Percentiles rank a stretch among this genome's conserved stretches.
Evolutionary conservation across 1,140 invertebrate genomes (phyloP).

Genomic region (Heliconius eleuchia): DNA sequence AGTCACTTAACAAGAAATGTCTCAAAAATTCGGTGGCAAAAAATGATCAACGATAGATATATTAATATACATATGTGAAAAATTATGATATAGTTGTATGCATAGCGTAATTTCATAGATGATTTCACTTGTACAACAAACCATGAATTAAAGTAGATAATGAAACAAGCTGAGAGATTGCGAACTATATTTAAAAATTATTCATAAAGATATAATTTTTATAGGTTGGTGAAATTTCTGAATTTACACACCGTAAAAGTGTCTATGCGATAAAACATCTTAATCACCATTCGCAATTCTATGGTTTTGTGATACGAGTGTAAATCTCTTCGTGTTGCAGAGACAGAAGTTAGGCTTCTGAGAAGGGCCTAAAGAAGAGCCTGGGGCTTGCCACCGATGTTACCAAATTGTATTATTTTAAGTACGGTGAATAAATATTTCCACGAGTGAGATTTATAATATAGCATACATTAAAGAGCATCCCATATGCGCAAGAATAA

Average conservation of each 20-base stretch:
- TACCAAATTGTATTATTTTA: too few relatives aligned
- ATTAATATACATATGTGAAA: not conserved
- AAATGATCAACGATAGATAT: not conserved
- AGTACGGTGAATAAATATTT: not conserved
- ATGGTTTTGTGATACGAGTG: too few relatives aligned
- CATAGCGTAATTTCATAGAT: not conserved
- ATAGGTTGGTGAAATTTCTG: not conserved
- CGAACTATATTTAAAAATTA: not conserved
- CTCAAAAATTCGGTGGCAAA: too few relatives aligned
- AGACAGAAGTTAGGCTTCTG: too few relatives aligned
- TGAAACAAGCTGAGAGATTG: not conserved
- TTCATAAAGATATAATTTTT: not conserved
- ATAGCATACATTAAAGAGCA: too few relatives aligned
- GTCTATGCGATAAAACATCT: too few relatives aligned
- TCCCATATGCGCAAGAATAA: too few relatives aligned
- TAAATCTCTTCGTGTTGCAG: too few relatives aligned
- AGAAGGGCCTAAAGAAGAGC: too few relatives aligned
- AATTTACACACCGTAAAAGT: not conserved
- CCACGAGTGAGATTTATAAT: not conserved
- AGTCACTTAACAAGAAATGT: too few relatives aligned
- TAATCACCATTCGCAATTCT: too few relatives aligned
- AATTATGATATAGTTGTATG: not conserved
- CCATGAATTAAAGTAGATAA: not conserved
- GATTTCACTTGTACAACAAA: not conserved
- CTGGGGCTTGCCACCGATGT: too few relatives aligned